Evolutionary conservation across 2,113 vertebrate genomes (phyloP).

Genomic region (Orientallactaga bullata): DNA sequence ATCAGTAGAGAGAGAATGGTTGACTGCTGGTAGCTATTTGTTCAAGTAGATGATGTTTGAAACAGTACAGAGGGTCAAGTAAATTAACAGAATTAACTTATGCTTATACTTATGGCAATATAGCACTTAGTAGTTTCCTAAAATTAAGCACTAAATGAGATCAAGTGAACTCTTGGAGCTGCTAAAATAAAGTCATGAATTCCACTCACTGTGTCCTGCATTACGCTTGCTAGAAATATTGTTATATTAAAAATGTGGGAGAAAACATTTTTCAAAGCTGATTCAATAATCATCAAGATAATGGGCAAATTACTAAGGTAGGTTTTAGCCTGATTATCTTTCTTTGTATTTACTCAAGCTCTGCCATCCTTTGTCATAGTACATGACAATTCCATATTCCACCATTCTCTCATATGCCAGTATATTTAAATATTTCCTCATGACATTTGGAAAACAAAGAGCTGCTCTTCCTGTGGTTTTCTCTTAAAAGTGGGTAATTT

Average conservation of each 20-base stretch:
- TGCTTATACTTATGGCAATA: not conserved
- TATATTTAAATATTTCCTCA: not conserved
- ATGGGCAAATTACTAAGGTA: not conserved
- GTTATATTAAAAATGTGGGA: not conserved
- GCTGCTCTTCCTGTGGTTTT: not conserved
- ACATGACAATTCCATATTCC: not conserved
- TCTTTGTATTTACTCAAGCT: not conserved
- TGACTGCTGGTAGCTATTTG: not conserved
- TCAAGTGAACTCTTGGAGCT: not conserved
- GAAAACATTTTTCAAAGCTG: not conserved
- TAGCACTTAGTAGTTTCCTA: not conserved
- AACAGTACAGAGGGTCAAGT: not conserved
- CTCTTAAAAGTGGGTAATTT: not conserved
- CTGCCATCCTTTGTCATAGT: not conserved
- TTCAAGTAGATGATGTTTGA: not conserved
- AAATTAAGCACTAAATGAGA: not conserved
- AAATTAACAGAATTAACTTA: conserved; percentile 12
- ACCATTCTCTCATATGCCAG: not conserved
- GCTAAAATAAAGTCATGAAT: not conserved
- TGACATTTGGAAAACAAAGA: not conserved
- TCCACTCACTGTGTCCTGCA: not conserved
- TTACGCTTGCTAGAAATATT: not conserved
- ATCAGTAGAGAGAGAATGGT: not conserved
- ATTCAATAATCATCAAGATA: not conserved
- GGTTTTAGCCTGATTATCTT: not conserved